Evolutionary conservation across 2,888 invertebrate species (phyloP).

Genomic region (Xestia c-nigrum): DNA sequence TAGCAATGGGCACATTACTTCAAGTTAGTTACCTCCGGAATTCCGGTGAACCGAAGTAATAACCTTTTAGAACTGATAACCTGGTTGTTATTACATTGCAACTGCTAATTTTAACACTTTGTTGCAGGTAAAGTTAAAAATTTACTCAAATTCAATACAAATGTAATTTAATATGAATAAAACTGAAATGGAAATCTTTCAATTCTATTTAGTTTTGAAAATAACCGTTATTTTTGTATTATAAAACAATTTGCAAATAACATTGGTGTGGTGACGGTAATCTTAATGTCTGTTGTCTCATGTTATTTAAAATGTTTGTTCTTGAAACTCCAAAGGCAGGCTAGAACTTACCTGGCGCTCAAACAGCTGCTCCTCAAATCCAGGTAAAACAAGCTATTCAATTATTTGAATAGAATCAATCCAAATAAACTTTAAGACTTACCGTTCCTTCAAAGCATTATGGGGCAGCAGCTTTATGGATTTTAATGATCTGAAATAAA

Average conservation of each 20-base stretch:
- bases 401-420: too few species aligned
- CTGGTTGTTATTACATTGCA: slow-evolving; percentile 14
- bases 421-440: too few species aligned
- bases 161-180: neutral
- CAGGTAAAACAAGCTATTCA: too few species aligned
- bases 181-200: neutral
- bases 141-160: neutral
- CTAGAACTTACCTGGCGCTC: too few species aligned
- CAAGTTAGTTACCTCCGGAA: slow-evolving; percentile 1
- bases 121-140: neutral
- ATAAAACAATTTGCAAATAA: neutral
- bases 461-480: too few species aligned
- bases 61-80: slow-evolving; percentile 10
- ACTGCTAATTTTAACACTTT: neutral
- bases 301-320: too few species aligned
- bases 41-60: slow-evolving; percentile 4
- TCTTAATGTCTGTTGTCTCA: too few species aligned
- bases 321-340: too few species aligned
- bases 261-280: neutral
- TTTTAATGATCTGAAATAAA: too few species aligned
- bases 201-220: neutral
- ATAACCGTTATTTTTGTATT: neutral
- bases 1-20: neutral
- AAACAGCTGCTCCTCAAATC: too few species aligned
- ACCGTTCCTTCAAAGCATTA: too few species aligned